A percentile compares a stretch with the other conserved stretches of the same genome.
Evolutionary conservation across 2,888 invertebrate species (phyloP).

Genomic region (Phoenoteleia sp.): DNA sequence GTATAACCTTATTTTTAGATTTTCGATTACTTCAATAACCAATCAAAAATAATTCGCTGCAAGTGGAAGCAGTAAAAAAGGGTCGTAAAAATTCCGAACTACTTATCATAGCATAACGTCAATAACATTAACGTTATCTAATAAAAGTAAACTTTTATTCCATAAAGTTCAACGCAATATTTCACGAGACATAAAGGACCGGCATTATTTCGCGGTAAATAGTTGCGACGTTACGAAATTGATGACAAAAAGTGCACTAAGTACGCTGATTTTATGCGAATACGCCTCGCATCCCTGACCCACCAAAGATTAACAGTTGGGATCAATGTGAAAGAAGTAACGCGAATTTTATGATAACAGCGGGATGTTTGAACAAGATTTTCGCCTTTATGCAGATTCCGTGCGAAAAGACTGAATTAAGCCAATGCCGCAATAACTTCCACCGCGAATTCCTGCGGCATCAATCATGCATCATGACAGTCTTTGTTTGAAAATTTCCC

Average conservation of each 20-base stretch:
- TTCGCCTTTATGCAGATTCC: conserved; percentile 9
- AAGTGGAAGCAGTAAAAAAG: too few relatives aligned
- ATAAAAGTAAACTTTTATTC: too few relatives aligned
- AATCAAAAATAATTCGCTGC: too few relatives aligned
- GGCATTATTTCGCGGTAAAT: neutral
- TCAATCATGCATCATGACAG: neutral
- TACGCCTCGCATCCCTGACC: neutral
- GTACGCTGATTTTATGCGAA: conserved; percentile 11
- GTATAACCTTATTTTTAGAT: too few relatives aligned
- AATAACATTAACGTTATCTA: too few relatives aligned
- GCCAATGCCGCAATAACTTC: neutral
- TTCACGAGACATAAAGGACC: too few relatives aligned
- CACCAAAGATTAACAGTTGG: neutral
- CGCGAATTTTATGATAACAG: conserved; percentile 10
- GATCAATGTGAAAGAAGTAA: conserved; percentile 22
- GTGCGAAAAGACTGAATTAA: conserved; percentile 27
- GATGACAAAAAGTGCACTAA: neutral
- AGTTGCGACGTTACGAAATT: conserved; percentile 9
- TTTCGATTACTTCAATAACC: too few relatives aligned
- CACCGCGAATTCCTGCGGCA: neutral
- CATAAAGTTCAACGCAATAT: too few relatives aligned
- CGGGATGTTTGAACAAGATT: conserved; percentile 14
- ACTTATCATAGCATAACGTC: too few relatives aligned
- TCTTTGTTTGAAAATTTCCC: conserved; percentile 3
- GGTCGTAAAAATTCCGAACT: too few relatives aligned